A percentile compares a stretch with the other conserved stretches of the same genome.
These are phyloP conservation scores for Anastatus disparis DNA, from an alignment of 1,140 invertebrate genomes.

Conservation along the genomic window DNA sequence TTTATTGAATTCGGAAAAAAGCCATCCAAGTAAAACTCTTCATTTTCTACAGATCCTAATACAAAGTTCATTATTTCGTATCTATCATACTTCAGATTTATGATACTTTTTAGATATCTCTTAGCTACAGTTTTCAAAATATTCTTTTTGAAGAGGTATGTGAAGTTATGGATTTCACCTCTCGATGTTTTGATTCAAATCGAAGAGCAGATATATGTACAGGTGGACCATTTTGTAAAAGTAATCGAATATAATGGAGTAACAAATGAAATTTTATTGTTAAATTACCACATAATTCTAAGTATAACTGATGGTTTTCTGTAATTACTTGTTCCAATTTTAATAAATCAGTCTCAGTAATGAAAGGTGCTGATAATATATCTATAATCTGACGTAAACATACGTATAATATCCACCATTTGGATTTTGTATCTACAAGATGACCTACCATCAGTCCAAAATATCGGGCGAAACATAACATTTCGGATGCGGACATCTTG, in stretches of 20 bases:
- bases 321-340: conserved; percentile 25
- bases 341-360: neutral
- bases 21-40: neutral
- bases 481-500: conserved; percentile 46
- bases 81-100: neutral
- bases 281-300: conserved; percentile 32
- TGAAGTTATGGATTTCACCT: conserved; percentile 32
- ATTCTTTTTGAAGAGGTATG: neutral
- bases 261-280: conserved; percentile 39
- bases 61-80: neutral
- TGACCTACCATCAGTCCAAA: conserved; percentile 48
- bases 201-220: conserved; percentile 38
- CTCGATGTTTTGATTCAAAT: conserved; percentile 37
- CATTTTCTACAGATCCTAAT: neutral
- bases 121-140: neutral
- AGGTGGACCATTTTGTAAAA: conserved; percentile 33
- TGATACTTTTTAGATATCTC: neutral
- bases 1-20: neutral
- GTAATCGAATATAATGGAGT: conserved; percentile 36
- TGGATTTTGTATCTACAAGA: conserved; percentile 35
- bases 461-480: conserved; percentile 46
- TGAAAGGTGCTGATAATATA: neutral
- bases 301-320: conserved; percentile 37
- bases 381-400: conserved; percentile 15
- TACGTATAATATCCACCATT: conserved; percentile 42